Evolutionary conservation across 1,140 invertebrate species (phyloP).

Genomic region (Atta cephalotes): DNA sequence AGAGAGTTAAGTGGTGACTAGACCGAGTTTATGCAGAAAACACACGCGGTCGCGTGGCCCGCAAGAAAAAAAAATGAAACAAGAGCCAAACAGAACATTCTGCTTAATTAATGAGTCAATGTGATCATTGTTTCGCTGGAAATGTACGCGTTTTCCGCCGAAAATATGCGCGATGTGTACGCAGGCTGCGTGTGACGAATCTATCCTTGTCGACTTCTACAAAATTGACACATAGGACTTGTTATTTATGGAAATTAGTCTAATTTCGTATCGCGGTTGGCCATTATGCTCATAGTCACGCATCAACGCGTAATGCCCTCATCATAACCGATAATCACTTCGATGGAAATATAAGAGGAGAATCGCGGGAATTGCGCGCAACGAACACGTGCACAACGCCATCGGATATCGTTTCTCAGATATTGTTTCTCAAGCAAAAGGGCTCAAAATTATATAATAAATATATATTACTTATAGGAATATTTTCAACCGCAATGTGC

Average conservation of each 20-base stretch:
- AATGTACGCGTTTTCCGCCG: constrained; percentile 65
- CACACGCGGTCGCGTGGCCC: constrained; percentile 35
- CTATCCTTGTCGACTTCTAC: constrained; percentile 43
- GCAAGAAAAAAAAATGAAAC: constrained; percentile 38
- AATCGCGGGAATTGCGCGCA: constrained; percentile 64
- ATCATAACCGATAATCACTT: constrained; percentile 63
- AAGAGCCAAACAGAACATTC: background rate
- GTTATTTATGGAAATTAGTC: constrained; percentile 71
- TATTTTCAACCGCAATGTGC: background rate
- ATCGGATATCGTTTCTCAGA: constrained; percentile 25
- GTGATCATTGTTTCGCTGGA: constrained; percentile 70
- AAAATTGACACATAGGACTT: constrained; percentile 43
- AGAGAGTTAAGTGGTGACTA: constrained; percentile 76
- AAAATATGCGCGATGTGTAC: constrained; percentile 50
- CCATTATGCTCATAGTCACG: constrained; percentile 54
- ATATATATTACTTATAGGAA: background rate
- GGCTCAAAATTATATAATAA: constrained; percentile 21
- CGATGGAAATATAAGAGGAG: constrained; percentile 63
- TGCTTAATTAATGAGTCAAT: constrained; percentile 76
- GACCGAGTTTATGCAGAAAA: constrained; percentile 72
- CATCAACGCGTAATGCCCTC: constrained; percentile 64
- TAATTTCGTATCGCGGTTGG: constrained; percentile 59
- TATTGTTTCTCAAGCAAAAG: constrained; percentile 45
- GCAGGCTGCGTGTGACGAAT: constrained; percentile 59
- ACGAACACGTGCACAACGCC: constrained; percentile 22